A percentile compares a stretch with the other conserved stretches of the same genome.
These are phyloP conservation scores for Ptyas mucosa DNA, from an alignment of 2,113 vertebrate genomes.

Conservation along the genomic window DNA sequence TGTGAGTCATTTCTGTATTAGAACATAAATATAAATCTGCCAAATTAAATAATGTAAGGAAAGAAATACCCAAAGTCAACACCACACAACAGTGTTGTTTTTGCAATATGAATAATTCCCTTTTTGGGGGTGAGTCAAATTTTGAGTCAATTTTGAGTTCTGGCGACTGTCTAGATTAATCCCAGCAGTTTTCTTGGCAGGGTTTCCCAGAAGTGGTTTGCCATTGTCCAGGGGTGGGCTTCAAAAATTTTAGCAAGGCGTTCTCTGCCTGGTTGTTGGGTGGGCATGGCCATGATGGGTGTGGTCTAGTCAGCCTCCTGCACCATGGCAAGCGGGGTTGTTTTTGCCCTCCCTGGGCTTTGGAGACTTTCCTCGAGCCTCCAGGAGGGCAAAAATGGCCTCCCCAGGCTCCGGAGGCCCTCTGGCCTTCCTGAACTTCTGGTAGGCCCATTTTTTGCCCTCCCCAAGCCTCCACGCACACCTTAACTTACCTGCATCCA, in stretches of 20 bases:
- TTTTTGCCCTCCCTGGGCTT: no score
- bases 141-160: neutral
- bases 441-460: no score
- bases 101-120: neutral
- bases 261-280: no score
- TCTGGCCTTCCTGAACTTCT: no score
- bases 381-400: no score
- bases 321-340: no score
- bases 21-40: neutral
- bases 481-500: no score
- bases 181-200: neutral
- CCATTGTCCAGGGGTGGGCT: neutral
- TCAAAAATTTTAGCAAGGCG: no score
- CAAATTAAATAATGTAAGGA: neutral
- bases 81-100: neutral
- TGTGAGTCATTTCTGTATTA: neutral
- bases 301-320: no score
- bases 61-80: neutral
- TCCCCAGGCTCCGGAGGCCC: no score
- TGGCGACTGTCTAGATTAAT: neutral
- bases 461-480: fast-evolving
- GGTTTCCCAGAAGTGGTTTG: neutral
- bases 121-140: neutral
- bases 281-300: no score
- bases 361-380: no score